phyloP scores from a whole-genome alignment of 1,140 invertebrate genomes.

The Dinothrombium tinctorium region DNA sequence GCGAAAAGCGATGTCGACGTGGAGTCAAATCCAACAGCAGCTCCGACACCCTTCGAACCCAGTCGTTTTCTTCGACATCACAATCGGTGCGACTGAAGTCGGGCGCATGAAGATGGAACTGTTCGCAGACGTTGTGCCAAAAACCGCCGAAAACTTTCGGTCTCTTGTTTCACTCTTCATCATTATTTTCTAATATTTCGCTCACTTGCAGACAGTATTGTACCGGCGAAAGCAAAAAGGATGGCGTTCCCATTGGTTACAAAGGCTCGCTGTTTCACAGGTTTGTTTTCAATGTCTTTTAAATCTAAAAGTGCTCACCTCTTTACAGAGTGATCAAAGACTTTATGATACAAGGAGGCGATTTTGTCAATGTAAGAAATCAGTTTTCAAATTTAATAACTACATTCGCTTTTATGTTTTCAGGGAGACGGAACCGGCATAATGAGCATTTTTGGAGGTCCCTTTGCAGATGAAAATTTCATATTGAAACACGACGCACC shows the following conservation, averaged over 20 bases:
- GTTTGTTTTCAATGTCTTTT: slow-evolving; percentile 12
- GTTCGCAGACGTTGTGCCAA: slow-evolving; percentile 85
- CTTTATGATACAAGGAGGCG: slow-evolving; percentile 94
- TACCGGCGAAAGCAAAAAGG: slow-evolving; percentile 65
- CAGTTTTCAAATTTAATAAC: not conserved
- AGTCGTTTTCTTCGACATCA: slow-evolving; percentile 57
- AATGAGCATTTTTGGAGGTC: slow-evolving; percentile 85
- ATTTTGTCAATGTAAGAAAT: slow-evolving; percentile 73
- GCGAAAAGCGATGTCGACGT: slow-evolving; percentile 78
- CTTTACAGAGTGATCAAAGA: slow-evolving; percentile 70
- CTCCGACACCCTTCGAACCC: slow-evolving; percentile 75
- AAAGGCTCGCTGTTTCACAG: slow-evolving; percentile 86
- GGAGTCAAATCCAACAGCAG: slow-evolving; percentile 78
- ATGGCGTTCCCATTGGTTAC: slow-evolving; percentile 85
- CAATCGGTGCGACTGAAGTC: slow-evolving; percentile 37
- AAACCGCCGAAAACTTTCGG: slow-evolving; percentile 89
- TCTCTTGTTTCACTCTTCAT: slow-evolving; percentile 12
- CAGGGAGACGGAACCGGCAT: slow-evolving; percentile 85
- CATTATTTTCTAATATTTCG: not conserved
- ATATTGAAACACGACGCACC: slow-evolving; percentile 72
- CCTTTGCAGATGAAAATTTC: slow-evolving; percentile 96
- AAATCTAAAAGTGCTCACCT: slow-evolving; percentile 1
- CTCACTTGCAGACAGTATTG: slow-evolving; percentile 55
- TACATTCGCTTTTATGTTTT: not conserved
- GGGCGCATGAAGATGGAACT: slow-evolving; percentile 89